Conservation (phyloP, 2,113 vertebrate species). For the Microtus montanus region DNA sequence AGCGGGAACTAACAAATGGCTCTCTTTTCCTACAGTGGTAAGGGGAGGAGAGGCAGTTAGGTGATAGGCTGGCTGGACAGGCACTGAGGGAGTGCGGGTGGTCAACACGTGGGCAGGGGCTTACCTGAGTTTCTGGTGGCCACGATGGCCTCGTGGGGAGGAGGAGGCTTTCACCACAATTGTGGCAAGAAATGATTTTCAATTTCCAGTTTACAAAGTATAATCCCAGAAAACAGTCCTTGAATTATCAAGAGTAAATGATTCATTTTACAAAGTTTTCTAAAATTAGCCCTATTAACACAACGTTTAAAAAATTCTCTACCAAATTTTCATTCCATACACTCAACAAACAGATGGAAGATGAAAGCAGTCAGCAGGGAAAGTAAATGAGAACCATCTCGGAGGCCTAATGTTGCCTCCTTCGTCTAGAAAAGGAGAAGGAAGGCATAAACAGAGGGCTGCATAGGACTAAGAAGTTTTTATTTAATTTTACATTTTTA, state of each 20-base stretch:
- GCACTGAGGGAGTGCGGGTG: no score
- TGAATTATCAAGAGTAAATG: background rate
- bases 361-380: background rate
- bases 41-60: no score
- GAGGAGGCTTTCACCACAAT: no score
- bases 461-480: background rate
- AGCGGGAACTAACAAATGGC: no score
- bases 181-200: background rate
- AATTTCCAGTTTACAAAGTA: background rate
- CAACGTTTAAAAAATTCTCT: background rate
- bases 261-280: background rate
- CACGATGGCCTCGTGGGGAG: no score
- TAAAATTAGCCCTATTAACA: background rate
- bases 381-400: background rate
- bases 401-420: background rate
- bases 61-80: no score
- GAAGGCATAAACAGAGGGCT: background rate
- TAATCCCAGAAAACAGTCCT: background rate
- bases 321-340: background rate
- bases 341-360: background rate
- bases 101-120: no score
- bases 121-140: no score
- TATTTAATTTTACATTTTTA: no score
- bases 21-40: no score
- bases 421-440: background rate